A percentile compares a stretch with the other conserved stretches of the same genome.
These are phyloP conservation scores for Pycnonotus jocosus DNA, from an alignment of 2,113 vertebrate species.

Conservation along the genomic window DNA sequence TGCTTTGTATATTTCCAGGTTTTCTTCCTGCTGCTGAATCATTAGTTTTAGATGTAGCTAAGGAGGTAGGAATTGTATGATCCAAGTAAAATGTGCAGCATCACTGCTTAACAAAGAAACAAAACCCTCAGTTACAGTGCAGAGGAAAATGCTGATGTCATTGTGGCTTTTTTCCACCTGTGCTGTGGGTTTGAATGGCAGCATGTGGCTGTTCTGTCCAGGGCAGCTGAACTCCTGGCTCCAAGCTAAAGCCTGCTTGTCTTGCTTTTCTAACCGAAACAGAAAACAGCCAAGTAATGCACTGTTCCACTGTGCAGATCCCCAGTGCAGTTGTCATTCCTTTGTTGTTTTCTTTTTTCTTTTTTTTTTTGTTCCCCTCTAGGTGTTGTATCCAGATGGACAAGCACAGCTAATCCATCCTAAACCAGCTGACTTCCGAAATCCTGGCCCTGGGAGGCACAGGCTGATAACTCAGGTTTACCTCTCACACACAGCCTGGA, in stretches of 20 bases:
- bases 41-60: not conserved
- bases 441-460: constrained; percentile 88
- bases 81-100: not conserved
- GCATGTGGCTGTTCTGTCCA: rapidly evolving
- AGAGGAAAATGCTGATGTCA: not conserved
- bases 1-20: not conserved
- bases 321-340: not conserved
- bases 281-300: not conserved
- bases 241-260: not conserved
- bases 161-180: not conserved
- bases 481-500: constrained; percentile 94
- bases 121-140: not conserved
- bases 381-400: constrained; percentile 95
- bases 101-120: not conserved
- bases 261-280: not conserved
- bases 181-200: not conserved
- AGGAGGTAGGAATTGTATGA: not conserved
- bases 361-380: not conserved
- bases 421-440: constrained; percentile 92
- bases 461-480: constrained; percentile 96
- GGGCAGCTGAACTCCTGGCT: not conserved
- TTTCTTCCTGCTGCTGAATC: not conserved
- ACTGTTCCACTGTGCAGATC: not conserved
- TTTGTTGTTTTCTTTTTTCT: not conserved
- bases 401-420: constrained; percentile 95